Evolutionary conservation across 2,113 vertebrate species (phyloP), one percentile per base, ranked within the genome.

Genomic region (Nesogale talazaci): DNA sequence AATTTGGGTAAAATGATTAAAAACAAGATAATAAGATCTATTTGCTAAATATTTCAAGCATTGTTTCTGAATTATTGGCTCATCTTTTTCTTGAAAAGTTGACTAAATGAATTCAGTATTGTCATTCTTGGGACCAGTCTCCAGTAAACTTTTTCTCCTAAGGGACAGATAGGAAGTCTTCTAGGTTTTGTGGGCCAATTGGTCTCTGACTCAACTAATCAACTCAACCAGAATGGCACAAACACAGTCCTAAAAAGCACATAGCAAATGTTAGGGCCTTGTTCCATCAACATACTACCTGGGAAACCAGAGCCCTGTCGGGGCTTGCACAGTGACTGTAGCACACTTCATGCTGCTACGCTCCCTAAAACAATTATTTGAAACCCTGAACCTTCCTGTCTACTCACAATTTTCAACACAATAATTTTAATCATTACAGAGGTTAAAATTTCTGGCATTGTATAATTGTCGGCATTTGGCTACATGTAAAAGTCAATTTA

Each of bases 1-100:
- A 56, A 86, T 27, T 92, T 95, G 67, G 29, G 22, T 90, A 74
- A 76, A 91, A 52, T 95, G 92, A 80, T 90, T 78, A 93, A 89
- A 92, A 78, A 94, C 69, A 87, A 95, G 92, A 89, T 31, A 80
- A 40, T 86, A 74, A 61, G 95, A 42, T n/a, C 69, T 22, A 88
- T 84, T 94, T 94, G 56, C 67, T 86, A 79, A 57, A 70, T 72
- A 88, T 65, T 57, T 84, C 87, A 92, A 91, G 61, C 83, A 83
- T 88, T 88, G 25, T 88, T 93, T 92, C 61, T 93, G 65, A 89
- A 86, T 81, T 89, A 22, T 36, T 78, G 70, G 74, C 2, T 61
- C 27, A 92, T 34, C 25, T 6, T 92, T 88, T 95, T 17, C 67
- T 59, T 91, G 87, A 85, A 95, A 89, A 82, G 7, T 72, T 84